Conservation (phyloP, 2,113 vertebrate genomes). For the Corapipo altera region DNA sequence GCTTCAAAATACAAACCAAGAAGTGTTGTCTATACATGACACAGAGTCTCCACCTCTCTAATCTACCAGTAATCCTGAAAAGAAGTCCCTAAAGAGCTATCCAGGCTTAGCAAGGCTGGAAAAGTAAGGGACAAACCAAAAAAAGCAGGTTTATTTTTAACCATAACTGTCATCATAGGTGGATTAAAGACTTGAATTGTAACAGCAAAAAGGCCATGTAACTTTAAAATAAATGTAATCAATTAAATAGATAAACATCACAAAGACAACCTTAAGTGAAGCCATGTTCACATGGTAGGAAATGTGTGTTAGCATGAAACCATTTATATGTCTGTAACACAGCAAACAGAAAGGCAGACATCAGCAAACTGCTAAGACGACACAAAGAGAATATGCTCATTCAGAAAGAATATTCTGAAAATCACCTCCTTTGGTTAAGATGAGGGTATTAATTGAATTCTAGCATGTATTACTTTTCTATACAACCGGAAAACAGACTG, state of each 20-base stretch:
- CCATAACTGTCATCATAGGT: not conserved
- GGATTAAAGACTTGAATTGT: not conserved
- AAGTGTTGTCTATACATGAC: not conserved
- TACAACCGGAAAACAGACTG: not conserved
- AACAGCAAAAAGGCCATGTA: not conserved
- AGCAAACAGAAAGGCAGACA: not conserved
- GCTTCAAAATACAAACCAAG: not conserved
- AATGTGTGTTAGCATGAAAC: not conserved
- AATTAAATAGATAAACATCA: not conserved
- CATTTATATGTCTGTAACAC: rapidly evolving
- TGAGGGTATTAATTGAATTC: not conserved
- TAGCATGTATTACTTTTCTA: not conserved
- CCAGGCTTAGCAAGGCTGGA: not conserved
- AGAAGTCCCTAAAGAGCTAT: not conserved
- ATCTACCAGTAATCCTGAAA: not conserved
- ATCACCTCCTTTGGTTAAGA: not conserved
- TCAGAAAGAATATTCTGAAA: not conserved
- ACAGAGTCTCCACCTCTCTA: not conserved
- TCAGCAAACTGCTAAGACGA: not conserved
- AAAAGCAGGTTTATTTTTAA: not conserved
- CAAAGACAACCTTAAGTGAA: not conserved
- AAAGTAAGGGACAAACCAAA: not conserved
- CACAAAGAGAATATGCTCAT: not conserved
- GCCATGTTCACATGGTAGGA: rapidly evolving
- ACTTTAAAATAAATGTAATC: not conserved